A percentile compares a stretch with the other conserved stretches of the same genome.
These are phyloP conservation scores for Pardalotus punctatus DNA, from an alignment of 2,113 vertebrate species.

Conservation along the genomic window DNA sequence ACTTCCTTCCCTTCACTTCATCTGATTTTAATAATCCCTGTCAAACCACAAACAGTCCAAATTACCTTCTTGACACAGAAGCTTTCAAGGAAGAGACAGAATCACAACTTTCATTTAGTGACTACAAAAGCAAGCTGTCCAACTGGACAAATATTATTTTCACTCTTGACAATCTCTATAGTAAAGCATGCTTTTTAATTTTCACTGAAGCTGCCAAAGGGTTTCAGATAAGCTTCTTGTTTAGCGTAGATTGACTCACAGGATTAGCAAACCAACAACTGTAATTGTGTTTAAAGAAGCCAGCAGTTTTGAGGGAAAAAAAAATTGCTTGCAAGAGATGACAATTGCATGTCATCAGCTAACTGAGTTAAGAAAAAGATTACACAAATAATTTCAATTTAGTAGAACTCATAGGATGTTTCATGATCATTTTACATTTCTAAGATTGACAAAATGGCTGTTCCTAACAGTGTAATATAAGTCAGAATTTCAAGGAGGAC, in stretches of 20 bases:
- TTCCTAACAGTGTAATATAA: background rate
- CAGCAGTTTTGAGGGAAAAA: constrained; percentile 47
- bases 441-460: background rate
- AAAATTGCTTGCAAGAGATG: constrained; percentile 29
- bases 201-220: constrained; percentile 78
- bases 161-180: constrained; percentile 89
- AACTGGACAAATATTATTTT: constrained; percentile 99
- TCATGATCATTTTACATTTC: background rate
- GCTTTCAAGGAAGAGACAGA: constrained; percentile 88
- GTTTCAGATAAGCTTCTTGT: constrained; percentile 76
- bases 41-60: constrained; percentile 95
- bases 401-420: background rate
- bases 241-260: constrained; percentile 74
- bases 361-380: constrained; percentile 72
- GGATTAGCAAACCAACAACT: constrained; percentile 81
- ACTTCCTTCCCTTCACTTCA: constrained; percentile 85
- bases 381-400: constrained; percentile 12
- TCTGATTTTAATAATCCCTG: constrained; percentile 99
- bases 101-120: constrained; percentile 98
- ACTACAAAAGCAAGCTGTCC: constrained; percentile 96
- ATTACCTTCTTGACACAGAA: constrained; percentile 89
- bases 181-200: constrained; percentile 91
- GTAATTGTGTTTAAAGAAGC: constrained; percentile 75
- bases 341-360: constrained; percentile 58
- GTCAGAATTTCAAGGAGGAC: background rate